Conservation (phyloP, 2,888 invertebrate genomes). For the Diplolepis rosae region DNA sequence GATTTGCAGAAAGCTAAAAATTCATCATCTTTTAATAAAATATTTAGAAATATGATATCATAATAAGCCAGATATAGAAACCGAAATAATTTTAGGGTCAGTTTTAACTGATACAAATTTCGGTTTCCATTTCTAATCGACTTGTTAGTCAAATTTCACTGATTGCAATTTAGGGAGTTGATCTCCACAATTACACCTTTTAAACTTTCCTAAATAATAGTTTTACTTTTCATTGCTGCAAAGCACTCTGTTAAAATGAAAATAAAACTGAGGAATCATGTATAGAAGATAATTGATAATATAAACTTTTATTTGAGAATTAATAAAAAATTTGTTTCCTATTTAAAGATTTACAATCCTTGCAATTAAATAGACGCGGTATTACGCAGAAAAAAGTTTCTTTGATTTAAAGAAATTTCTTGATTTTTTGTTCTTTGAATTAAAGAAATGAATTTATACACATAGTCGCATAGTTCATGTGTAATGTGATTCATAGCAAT, state of each 20-base stretch:
- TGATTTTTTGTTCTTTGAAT: no score
- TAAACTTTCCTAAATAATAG: no score
- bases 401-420: no score
- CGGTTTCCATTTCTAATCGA: no score
- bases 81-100: background rate
- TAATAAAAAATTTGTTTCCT: background rate
- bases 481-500: no score
- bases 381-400: no score
- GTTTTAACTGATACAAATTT: background rate
- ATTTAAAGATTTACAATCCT: background rate
- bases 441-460: no score
- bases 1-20: background rate
- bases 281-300: background rate
- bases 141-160: no score
- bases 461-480: no score
- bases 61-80: background rate
- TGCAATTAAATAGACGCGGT: slow-evolving; percentile 6
- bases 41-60: background rate
- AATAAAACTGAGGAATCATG: background rate
- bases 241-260: background rate
- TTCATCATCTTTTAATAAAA: background rate
- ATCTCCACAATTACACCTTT: no score
- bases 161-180: no score
- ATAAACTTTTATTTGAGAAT: background rate
- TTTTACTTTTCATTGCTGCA: no score